Evolutionary conservation across 2,888 invertebrate species (phyloP).

Genomic region (Clostera curtula): DNA sequence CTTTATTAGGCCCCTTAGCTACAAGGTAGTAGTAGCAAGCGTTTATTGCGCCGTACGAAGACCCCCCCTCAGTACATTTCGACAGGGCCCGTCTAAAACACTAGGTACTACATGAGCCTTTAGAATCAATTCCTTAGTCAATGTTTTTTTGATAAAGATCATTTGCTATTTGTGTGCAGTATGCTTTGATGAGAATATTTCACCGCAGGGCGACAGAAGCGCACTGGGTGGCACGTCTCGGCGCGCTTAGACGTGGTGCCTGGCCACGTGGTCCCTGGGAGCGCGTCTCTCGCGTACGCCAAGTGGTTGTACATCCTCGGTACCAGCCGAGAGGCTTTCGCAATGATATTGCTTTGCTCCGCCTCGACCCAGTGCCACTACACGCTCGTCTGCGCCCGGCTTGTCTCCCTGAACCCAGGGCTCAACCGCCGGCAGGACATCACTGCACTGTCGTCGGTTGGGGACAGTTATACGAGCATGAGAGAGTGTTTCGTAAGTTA

Average conservation of each 20-base stretch:
- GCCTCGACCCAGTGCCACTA: slow-evolving; percentile 75
- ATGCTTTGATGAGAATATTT: not conserved
- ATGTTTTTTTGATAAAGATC: not conserved
- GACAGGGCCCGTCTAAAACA: no score
- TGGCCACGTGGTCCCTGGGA: slow-evolving; percentile 85
- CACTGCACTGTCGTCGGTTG: slow-evolving; percentile 87
- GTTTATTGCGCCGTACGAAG: not conserved
- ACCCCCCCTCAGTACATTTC: no score
- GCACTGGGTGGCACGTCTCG: slow-evolving; percentile 87
- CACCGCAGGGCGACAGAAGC: slow-evolving; percentile 78
- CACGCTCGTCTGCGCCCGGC: slow-evolving; percentile 63
- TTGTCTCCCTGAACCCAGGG: slow-evolving; percentile 73
- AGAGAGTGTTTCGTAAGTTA: slow-evolving; percentile 85
- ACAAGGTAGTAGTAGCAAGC: no score
- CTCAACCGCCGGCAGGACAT: slow-evolving; percentile 76
- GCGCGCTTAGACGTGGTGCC: slow-evolving; percentile 81
- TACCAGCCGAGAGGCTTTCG: slow-evolving; percentile 85
- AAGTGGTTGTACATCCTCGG: slow-evolving; percentile 81
- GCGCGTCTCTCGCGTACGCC: slow-evolving; percentile 77
- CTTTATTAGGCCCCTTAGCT: no score
- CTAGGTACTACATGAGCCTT: no score
- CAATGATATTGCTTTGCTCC: slow-evolving; percentile 84
- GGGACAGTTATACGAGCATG: slow-evolving; percentile 87
- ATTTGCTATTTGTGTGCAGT: not conserved
- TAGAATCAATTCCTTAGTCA: not conserved